phyloP scores from a whole-genome alignment of 1,140 invertebrate genomes.

The Platyura marginata region DNA sequence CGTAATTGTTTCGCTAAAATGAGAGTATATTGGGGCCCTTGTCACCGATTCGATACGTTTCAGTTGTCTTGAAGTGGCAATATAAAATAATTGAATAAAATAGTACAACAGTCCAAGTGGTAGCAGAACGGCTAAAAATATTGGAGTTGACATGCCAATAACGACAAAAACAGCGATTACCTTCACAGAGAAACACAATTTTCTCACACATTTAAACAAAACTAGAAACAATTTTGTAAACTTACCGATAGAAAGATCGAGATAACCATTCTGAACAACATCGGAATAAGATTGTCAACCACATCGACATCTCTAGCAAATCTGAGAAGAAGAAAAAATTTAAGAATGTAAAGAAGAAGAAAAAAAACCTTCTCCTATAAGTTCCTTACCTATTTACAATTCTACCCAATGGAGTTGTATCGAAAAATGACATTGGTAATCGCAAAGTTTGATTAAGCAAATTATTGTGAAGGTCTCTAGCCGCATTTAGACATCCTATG shows the following conservation, averaged over 20 bases:
- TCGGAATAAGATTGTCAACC: constrained; percentile 28
- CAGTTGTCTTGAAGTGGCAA: constrained; percentile 80
- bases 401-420: constrained; percentile 43
- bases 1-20: constrained; percentile 39
- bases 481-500: constrained; percentile 14
- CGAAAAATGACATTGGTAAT: constrained; percentile 50
- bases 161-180: constrained; percentile 74
- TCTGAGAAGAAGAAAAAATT: too few species aligned
- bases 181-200: constrained; percentile 50
- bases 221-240: too few species aligned
- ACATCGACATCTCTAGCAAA: constrained; percentile 43
- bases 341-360: too few species aligned
- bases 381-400: too few species aligned
- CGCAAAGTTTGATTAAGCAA: constrained; percentile 43
- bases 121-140: constrained; percentile 65
- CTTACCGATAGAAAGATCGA: too few species aligned
- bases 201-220: too few species aligned
- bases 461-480: constrained; percentile 27
- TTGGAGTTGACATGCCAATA: constrained; percentile 76
- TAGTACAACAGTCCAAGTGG: constrained; percentile 78
- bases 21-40: constrained; percentile 46
- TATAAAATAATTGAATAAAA: constrained; percentile 86
- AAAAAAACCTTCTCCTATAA: too few species aligned
- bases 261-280: too few species aligned
- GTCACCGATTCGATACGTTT: constrained; percentile 67